Percentiles rank a stretch among this genome's conserved stretches.
These are phyloP conservation scores for Trichopoda pennipes DNA, from an alignment of 2,888 invertebrate species.

Conservation along the genomic window DNA sequence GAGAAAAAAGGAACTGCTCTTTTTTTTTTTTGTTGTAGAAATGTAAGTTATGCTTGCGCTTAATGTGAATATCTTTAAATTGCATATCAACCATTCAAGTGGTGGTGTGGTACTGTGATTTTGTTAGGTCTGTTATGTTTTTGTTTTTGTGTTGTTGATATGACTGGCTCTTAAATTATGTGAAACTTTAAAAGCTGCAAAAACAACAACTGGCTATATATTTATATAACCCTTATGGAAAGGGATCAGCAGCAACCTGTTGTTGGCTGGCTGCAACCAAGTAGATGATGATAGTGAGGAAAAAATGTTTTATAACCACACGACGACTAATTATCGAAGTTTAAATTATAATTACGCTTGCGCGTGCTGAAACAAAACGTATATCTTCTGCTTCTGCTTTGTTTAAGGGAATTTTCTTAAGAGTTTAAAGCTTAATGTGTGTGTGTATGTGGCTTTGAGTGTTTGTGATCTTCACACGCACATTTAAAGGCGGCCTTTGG, in stretches of 20 bases:
- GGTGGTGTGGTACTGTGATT: conserved; percentile 53
- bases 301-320: conserved; percentile 76
- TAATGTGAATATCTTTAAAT: conserved; percentile 49
- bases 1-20: background rate
- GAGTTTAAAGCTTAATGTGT: conserved; percentile 5
- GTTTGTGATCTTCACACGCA: conserved; percentile 55
- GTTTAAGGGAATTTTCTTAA: conserved; percentile 31
- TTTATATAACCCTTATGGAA: conserved; percentile 45
- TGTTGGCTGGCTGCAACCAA: conserved; percentile 45
- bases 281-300: conserved; percentile 45
- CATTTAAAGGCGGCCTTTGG: conserved; percentile 52
- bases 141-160: conserved; percentile 34
- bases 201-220: conserved; percentile 7
- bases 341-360: conserved; percentile 76
- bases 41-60: conserved; percentile 50
- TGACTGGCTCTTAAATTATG: conserved; percentile 45
- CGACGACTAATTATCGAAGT: conserved; percentile 79
- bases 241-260: conserved; percentile 51
- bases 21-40: conserved; percentile 22
- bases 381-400: conserved; percentile 44
- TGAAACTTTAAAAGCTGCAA: conserved; percentile 18
- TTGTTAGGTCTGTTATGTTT: conserved; percentile 1
- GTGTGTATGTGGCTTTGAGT: conserved; percentile 5
- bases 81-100: conserved; percentile 34
- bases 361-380: conserved; percentile 68